These are phyloP conservation scores for Agonum fuliginosum DNA, from an alignment of 2,888 invertebrate genomes.

Conservation along the genomic window DNA sequence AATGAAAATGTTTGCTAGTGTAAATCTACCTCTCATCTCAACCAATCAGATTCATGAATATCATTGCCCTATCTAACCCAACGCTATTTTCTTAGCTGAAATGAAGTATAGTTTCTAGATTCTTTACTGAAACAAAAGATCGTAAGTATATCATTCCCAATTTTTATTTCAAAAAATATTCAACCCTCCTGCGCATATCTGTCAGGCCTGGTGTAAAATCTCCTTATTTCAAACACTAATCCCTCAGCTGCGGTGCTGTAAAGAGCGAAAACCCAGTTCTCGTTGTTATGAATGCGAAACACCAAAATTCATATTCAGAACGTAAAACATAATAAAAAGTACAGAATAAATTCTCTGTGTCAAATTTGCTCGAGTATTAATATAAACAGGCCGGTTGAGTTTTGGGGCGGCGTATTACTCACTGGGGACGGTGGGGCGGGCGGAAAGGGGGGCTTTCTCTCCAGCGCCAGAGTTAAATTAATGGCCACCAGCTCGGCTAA, in stretches of 20 bases:
- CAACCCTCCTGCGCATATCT: neutral
- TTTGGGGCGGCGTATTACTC: constrained; percentile 47
- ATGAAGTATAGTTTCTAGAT: too few relatives aligned
- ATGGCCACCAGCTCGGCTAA: constrained; percentile 56
- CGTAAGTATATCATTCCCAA: too few relatives aligned
- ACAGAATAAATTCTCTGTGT: constrained; percentile 56
- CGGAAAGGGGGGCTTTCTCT: constrained; percentile 1
- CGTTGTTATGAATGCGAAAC: constrained; percentile 58
- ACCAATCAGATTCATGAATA: too few relatives aligned
- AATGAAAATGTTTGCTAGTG: too few relatives aligned
- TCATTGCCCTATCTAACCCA: neutral
- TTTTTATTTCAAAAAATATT: constrained; percentile 16
- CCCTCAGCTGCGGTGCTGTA: constrained; percentile 26
- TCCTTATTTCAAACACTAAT: constrained; percentile 31
- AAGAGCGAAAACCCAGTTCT: constrained; percentile 20
- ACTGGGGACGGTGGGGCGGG: too few relatives aligned
- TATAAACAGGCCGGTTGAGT: constrained; percentile 59
- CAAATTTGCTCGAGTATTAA: constrained; percentile 58
- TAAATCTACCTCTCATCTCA: too few relatives aligned
- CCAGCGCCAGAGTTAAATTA: constrained; percentile 54
- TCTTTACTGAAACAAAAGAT: too few relatives aligned
- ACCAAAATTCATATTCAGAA: constrained; percentile 56
- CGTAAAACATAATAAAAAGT: constrained; percentile 59
- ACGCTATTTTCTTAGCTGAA: neutral
- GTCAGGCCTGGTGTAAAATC: constrained; percentile 12